Conservation (phyloP, 1,140 invertebrate species). For the Pogonomyrmex barbatus region DNA sequence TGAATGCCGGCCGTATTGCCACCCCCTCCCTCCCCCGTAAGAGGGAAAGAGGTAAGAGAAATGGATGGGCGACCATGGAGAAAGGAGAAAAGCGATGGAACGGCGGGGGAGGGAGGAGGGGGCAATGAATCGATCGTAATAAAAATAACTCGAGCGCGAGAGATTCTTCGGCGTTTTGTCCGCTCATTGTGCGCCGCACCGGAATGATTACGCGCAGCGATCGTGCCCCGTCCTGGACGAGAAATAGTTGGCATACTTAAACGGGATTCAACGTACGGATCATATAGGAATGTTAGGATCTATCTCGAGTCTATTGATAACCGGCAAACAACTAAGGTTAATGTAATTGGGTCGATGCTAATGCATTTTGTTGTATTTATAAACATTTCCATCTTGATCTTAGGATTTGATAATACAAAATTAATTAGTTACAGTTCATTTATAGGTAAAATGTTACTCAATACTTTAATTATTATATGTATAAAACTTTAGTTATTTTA, state of each 20-base stretch:
- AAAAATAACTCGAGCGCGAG: slow-evolving; percentile 61
- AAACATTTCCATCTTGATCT: not conserved
- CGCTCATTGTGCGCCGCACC: slow-evolving; percentile 29
- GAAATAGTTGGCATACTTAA: slow-evolving; percentile 43
- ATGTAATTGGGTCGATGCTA: not conserved
- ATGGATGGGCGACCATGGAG: slow-evolving; percentile 27
- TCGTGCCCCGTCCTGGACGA: not conserved
- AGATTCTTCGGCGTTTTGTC: slow-evolving; percentile 55
- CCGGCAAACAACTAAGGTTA: not conserved
- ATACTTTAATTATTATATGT: too few relatives aligned
- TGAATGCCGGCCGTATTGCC: slow-evolving; percentile 52
- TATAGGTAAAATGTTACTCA: slow-evolving; percentile 20
- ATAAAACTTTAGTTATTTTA: not conserved
- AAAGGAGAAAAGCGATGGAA: not conserved
- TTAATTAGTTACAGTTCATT: not conserved
- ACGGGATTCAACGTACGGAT: not conserved
- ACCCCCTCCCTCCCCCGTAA: not conserved
- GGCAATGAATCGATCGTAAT: slow-evolving; percentile 59
- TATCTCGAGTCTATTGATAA: slow-evolving; percentile 8
- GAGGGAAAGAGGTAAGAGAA: slow-evolving; percentile 39
- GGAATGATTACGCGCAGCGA: slow-evolving; percentile 44
- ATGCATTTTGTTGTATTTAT: not conserved
- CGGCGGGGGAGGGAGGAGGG: too few relatives aligned
- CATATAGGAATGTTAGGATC: not conserved
- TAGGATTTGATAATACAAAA: not conserved